Conservation (phyloP, 2,797 vertebrate genomes). For the Pseudochirops cupreus region DNA sequence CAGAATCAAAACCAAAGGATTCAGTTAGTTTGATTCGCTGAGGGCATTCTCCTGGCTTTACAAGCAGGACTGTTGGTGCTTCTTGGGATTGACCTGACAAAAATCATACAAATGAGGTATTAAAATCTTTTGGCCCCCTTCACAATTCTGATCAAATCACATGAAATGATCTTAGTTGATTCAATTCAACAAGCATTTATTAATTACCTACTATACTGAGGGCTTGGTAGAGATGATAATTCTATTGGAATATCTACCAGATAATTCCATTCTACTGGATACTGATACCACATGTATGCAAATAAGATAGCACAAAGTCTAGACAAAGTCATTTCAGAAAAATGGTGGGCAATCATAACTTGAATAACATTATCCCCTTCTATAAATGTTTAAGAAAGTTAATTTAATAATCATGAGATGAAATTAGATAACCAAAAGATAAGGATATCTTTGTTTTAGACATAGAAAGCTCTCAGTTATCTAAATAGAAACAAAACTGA, state of each 20-base stretch:
- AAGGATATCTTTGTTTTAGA: background rate
- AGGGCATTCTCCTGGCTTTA: background rate
- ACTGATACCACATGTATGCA: background rate
- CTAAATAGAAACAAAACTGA: background rate
- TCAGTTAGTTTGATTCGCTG: background rate
- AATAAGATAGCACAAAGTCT: background rate
- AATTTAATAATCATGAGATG: background rate
- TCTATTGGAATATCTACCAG: no score
- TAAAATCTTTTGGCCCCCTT: background rate
- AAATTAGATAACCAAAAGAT: background rate
- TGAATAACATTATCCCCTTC: background rate
- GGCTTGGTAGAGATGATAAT: background rate
- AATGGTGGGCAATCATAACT: background rate
- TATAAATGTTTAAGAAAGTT: background rate
- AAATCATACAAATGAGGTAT: background rate
- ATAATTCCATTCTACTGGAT: background rate
- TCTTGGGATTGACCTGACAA: background rate
- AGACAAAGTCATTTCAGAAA: background rate
- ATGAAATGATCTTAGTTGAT: background rate
- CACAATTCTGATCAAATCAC: background rate
- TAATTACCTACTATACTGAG: background rate
- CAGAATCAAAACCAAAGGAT: background rate
- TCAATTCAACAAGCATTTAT: background rate
- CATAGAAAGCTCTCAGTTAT: background rate
- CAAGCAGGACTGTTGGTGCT: background rate